Base-by-base conservation (phyloP, 2,113 vertebrate species). In the Turdus rufiventris region DNA sequence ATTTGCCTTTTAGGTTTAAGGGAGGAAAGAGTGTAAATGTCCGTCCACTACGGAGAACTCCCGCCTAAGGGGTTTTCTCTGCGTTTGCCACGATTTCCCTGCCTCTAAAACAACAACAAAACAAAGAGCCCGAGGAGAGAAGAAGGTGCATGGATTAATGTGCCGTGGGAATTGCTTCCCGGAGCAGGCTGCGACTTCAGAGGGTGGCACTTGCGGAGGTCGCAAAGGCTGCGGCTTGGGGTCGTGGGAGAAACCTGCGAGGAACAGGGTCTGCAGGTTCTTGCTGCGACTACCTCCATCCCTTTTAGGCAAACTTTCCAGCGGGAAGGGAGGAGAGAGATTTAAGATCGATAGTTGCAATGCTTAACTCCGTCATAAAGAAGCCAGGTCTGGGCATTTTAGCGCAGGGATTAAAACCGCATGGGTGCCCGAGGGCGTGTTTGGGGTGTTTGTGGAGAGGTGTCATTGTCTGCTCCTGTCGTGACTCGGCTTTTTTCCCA, bases 201-300 rank as follows among this genome's bases (percentile, higher is more conserved):
- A 14, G 28, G 0, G 2, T 4, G 51, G 20, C 85, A 4, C 18
- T 34, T 4, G 76, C 1, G 3, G n/a, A 12, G 53, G 21, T 3
- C 1, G 40, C n/a, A 18, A 14, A 54, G 28, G 45, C 58, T 60
- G 71, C 23, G 26, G 60, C 33, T 40, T 18, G 18, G 29, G n/a
- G 14, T 12, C 16, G 14, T 3, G 58, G 48, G 40, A 42, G 29
- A 33, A 54, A 20, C 7, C 34, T 4, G 7, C 5, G 4, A 26
- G 31, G 29, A 21, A 5, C 38, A 9, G 61, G 13, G 12, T n/a
- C n/a, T 1, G 33, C 50, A 3, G 20, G 3, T 24, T 19, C 18
- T 25, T 48, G 9, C 66, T 47, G 68, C 18, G 0, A 9, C 42
- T 19, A 26, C n/a, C 45, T 47, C 50, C 63, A 2, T 12, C 42